Base-by-base conservation (phyloP, 2,797 vertebrate species). In the Chrysocyon brachyurus region DNA sequence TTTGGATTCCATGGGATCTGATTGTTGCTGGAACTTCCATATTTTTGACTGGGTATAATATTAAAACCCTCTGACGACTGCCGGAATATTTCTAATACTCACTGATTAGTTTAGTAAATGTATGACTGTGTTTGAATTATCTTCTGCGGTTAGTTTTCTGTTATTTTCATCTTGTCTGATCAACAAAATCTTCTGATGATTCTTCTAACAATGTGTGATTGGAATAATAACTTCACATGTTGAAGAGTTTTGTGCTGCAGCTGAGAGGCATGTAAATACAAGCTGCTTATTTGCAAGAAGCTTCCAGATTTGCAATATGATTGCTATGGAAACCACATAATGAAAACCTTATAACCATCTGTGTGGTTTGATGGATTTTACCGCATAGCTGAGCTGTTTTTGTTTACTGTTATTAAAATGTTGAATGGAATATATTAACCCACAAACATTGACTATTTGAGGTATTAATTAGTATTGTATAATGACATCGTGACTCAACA, bases 281-380 rank as follows among this genome's bases (percentile, higher is more conserved):
- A 99, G 99, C 99, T 99, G 99, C 98, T 99, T 99, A 98, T 99
- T 99, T 99, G 98, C 98, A 98, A 98, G 98, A 98, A 99, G 98
- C 98, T 98, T 99, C 98, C 98, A 99, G 99, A 98, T 99, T 99
- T 99, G 98, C 98, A 98, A 94, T 99, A 98, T 98, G 98, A 99
- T 99, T 99, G 98, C 99, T 99, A 99, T 99, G 99, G 99, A 99
- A 99, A 99, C 99, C 98, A 98, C 98, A 98, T 99, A 99, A 98
- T 99, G 99, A 99, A 99, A 99, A 98, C 98, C 98, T 97, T 98
- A 98, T 97, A 99, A 98, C 99, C 99, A 99, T 99, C 98, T 99
- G 99, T 98, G 98, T 98, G 97, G 97, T 96, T 98, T 99, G 98
- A 98, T 98, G 97, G 98, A 98, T 99, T 98, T 97, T 98, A 97